A percentile compares a stretch with the other conserved stretches of the same genome.
phyloP scores from a whole-genome alignment of 2,888 invertebrate genomes.

The Sphinx pinastri region DNA sequence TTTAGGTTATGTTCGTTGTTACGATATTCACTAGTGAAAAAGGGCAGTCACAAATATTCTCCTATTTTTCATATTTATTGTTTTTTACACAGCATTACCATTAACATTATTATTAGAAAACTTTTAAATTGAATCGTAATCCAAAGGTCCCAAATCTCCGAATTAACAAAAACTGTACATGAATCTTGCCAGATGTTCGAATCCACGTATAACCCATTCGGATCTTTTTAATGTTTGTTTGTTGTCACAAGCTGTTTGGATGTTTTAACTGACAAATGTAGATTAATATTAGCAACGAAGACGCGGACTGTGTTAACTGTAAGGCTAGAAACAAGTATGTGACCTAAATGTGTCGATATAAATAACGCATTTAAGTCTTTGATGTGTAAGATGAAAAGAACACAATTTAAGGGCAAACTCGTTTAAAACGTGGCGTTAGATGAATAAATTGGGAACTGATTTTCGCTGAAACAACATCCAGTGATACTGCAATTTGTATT shows the following conservation, averaged over 20 bases:
- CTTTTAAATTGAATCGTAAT: neutral
- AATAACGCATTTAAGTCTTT: constrained; percentile 39
- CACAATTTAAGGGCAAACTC: constrained; percentile 31
- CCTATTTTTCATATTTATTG: too few relatives aligned
- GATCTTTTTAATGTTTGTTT: neutral
- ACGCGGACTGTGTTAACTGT: constrained; percentile 26
- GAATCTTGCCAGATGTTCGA: neutral
- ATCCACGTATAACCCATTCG: neutral
- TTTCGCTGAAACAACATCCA: neutral
- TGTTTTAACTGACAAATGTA: constrained; percentile 17
- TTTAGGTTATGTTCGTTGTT: too few relatives aligned
- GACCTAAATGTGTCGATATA: constrained; percentile 33
- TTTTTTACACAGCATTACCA: too few relatives aligned
- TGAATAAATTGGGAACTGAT: neutral
- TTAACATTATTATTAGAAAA: too few relatives aligned
- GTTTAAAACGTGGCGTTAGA: neutral
- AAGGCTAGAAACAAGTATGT: constrained; percentile 21
- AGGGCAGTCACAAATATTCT: too few relatives aligned
- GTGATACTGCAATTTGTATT: neutral
- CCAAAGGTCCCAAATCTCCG: neutral
- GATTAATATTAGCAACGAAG: constrained; percentile 23
- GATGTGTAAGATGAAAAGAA: constrained; percentile 37
- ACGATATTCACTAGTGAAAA: too few relatives aligned
- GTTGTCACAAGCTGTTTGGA: constrained; percentile 1
- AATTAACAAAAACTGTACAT: neutral